phyloP scores from a whole-genome alignment of 2,888 invertebrate genomes.

The Pediacus dermestoides region DNA sequence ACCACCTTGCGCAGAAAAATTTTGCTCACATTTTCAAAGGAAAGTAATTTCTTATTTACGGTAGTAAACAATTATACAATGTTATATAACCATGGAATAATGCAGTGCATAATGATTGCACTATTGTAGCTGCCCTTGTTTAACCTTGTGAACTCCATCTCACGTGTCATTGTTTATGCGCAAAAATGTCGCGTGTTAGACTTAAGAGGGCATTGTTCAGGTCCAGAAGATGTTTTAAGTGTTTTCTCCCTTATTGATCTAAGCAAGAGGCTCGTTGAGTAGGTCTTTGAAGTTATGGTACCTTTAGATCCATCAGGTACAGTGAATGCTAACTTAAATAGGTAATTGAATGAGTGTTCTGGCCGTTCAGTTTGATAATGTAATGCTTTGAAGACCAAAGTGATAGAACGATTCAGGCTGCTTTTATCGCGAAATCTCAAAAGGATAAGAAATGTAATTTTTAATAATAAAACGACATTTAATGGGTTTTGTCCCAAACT shows the following conservation, averaged over 20 bases:
- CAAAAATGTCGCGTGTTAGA: slow-evolving; percentile 8
- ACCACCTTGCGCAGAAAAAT: no score
- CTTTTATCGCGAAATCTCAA: slow-evolving; percentile 19
- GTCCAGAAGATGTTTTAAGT: slow-evolving; percentile 14
- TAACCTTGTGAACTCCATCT: slow-evolving; percentile 8
- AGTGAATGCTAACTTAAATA: slow-evolving; percentile 19
- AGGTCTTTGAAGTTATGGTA: slow-evolving; percentile 17
- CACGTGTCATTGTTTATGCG: slow-evolving; percentile 5
- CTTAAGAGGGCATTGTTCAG: slow-evolving; percentile 7
- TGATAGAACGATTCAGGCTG: slow-evolving; percentile 20
- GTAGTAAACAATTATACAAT: no score
- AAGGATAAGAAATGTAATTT: slow-evolving; percentile 23
- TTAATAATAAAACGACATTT: slow-evolving; percentile 23
- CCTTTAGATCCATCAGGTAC: slow-evolving; percentile 14
- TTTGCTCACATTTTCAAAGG: no score
- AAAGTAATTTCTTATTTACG: no score
- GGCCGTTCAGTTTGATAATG: slow-evolving; percentile 19
- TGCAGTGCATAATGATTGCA: slow-evolving; percentile 4
- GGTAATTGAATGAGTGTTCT: slow-evolving; percentile 19
- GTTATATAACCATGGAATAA: no score
- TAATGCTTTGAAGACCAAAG: slow-evolving; percentile 16
- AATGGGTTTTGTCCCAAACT: slow-evolving; percentile 17
- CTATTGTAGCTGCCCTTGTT: slow-evolving; percentile 4
- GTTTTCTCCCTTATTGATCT: slow-evolving; percentile 15
- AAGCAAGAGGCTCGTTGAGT: slow-evolving; percentile 7